phyloP scores from a whole-genome alignment of 2,113 vertebrate genomes.

The Oryzias melastigma region DNA sequence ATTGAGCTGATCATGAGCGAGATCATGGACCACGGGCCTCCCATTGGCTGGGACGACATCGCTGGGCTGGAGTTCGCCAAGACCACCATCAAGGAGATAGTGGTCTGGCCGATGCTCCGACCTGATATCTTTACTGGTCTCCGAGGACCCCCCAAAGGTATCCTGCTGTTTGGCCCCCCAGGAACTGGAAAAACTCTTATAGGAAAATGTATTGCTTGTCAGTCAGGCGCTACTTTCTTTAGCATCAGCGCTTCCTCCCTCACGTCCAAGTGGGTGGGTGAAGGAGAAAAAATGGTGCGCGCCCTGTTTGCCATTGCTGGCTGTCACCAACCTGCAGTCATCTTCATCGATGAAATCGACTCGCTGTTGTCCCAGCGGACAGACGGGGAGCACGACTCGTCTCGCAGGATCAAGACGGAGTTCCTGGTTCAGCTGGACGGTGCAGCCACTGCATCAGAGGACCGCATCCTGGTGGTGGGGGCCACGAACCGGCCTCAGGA shows the following conservation, averaged over 20 bases:
- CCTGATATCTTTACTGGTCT: conserved; percentile 96
- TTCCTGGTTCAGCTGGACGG: conserved; percentile 97
- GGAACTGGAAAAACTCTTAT: conserved; percentile 97
- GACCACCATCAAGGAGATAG: conserved; percentile 93
- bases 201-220: conserved; percentile 95
- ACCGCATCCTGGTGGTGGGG: conserved; percentile 92
- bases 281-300: conserved; percentile 97
- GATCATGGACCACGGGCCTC: conserved; percentile 94
- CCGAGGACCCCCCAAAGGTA: conserved; percentile 93
- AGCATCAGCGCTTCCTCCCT: conserved; percentile 97
- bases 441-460: conserved; percentile 88
- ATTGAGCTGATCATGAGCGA: conserved; percentile 94
- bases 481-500: conserved; percentile 96
- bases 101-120: conserved; percentile 97
- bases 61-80: conserved; percentile 96
- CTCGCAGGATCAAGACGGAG: conserved; percentile 94
- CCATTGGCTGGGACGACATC: conserved; percentile 92
- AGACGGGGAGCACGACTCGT: conserved; percentile 94
- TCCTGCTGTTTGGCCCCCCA: conserved; percentile 93
- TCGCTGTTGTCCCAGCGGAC: conserved; percentile 91
- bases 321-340: conserved; percentile 94
- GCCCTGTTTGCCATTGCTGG: conserved; percentile 90
- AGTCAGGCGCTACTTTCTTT: conserved; percentile 96
- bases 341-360: conserved; percentile 97
- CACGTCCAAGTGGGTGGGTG: conserved; percentile 97